These are phyloP conservation scores for Manis javanica DNA, from an alignment of 2,797 vertebrate species.

Conservation along the genomic window DNA sequence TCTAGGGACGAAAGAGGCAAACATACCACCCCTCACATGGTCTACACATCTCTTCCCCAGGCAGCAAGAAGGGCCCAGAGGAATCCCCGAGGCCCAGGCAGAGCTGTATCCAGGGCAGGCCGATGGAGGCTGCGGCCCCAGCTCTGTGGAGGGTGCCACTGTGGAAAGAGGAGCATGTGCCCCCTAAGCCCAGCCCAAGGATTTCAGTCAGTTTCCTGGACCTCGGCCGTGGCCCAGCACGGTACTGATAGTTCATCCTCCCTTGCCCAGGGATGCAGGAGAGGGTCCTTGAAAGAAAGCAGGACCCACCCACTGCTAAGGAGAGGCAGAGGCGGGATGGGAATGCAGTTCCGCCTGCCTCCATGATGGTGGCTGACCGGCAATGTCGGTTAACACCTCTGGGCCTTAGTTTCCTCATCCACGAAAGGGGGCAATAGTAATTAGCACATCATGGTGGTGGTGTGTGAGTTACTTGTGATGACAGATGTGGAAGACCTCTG, in stretches of 20 bases:
- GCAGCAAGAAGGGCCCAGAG: neutral
- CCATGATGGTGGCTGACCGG: neutral
- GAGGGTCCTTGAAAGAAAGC: neutral
- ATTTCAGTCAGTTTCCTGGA: neutral
- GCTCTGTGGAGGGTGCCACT: neutral
- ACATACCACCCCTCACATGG: too few relatives aligned
- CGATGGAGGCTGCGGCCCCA: neutral
- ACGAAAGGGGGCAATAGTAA: neutral
- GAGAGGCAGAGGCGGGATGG: neutral
- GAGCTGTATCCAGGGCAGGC: neutral
- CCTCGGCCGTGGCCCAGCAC: neutral
- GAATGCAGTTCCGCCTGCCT: neutral
- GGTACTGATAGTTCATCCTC: accelerated
- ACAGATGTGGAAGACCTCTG: neutral
- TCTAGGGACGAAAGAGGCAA: neutral
- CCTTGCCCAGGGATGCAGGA: neutral
- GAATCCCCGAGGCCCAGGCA: neutral
- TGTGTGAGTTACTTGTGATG: neutral
- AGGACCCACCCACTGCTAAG: neutral
- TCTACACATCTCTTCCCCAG: too few relatives aligned
- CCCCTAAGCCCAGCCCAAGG: neutral
- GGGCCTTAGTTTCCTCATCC: neutral
- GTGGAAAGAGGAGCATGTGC: neutral
- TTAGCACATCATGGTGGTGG: neutral
- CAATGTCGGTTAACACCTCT: neutral